phyloP scores from a whole-genome alignment of 2,888 invertebrate genomes.

The Rhingia rostrata region DNA sequence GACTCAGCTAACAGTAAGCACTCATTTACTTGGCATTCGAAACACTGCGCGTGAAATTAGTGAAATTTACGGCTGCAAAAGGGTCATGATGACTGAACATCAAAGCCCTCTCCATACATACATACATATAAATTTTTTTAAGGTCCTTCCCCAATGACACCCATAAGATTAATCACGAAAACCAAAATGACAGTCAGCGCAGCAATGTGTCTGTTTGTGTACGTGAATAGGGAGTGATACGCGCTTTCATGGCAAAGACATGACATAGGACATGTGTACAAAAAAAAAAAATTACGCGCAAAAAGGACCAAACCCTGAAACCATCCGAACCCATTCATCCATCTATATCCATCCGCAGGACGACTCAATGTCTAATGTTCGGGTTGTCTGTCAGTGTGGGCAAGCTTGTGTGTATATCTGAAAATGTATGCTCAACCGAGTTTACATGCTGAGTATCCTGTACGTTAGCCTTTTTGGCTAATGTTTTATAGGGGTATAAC shows the following conservation, averaged over 20 bases:
- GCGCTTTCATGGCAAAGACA: slow-evolving; percentile 33
- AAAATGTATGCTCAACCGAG: slow-evolving; percentile 20
- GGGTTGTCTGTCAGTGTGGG: slow-evolving; percentile 47
- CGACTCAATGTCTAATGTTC: slow-evolving; percentile 65
- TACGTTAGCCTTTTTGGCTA: slow-evolving; percentile 65
- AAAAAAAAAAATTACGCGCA: slow-evolving; percentile 67
- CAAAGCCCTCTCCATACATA: neutral
- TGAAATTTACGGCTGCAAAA: slow-evolving; percentile 16
- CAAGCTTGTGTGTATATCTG: slow-evolving; percentile 18
- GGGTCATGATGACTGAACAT: slow-evolving; percentile 13
- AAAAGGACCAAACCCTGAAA: slow-evolving; percentile 48
- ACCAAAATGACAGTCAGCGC: slow-evolving; percentile 31
- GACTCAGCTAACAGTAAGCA: neutral
- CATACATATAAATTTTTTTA: slow-evolving; percentile 21
- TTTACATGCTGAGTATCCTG: slow-evolving; percentile 58
- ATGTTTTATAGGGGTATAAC: slow-evolving; percentile 13
- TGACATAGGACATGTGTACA: slow-evolving; percentile 34
- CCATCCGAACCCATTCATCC: slow-evolving; percentile 42
- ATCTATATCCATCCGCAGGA: slow-evolving; percentile 59
- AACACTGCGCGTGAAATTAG: slow-evolving; percentile 45
- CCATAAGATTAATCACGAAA: slow-evolving; percentile 68
- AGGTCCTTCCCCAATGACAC: slow-evolving; percentile 31
- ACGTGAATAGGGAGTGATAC: neutral
- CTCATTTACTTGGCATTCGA: slow-evolving; percentile 35
- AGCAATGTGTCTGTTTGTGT: slow-evolving; percentile 3